A percentile compares a stretch with the other conserved stretches of the same genome.
These are phyloP conservation scores for Protobothrops flavoviridis DNA, from an alignment of 2,113 vertebrate genomes.

Conservation along the genomic window DNA sequence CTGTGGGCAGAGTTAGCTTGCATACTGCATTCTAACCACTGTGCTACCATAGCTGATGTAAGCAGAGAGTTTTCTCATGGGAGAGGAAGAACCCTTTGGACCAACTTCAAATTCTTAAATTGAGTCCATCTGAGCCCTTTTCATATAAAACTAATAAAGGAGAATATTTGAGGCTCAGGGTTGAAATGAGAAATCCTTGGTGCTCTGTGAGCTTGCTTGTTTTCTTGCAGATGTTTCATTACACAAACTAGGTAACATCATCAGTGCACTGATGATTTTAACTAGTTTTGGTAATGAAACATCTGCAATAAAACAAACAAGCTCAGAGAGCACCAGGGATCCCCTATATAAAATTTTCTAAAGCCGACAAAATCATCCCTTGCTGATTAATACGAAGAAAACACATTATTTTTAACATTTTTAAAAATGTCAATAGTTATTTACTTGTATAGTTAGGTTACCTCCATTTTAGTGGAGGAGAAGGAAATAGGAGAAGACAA, in stretches of 20 bases:
- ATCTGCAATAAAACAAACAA: not conserved
- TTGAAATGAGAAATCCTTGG: not conserved
- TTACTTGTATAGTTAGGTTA: not conserved
- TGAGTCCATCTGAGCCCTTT: not conserved
- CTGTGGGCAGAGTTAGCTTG: not conserved
- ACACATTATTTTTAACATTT: not conserved
- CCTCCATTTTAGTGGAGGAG: not conserved
- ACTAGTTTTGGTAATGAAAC: not conserved
- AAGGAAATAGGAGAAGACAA: not conserved
- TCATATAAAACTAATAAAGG: not conserved
- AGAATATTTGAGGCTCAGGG: not conserved
- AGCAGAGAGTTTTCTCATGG: not conserved
- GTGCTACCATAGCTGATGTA: not conserved
- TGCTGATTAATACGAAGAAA: not conserved
- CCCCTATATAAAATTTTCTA: not conserved
- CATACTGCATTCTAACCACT: not conserved
- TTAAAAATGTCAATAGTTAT: not conserved
- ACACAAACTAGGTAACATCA: not conserved
- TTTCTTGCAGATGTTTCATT: not conserved
- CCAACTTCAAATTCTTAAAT: not conserved
- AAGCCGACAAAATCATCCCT: not conserved
- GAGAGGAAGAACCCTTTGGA: not conserved
- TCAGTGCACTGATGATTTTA: not conserved
- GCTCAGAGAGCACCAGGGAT: not conserved
- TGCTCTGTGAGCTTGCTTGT: not conserved